Conservation (phyloP, 2,888 invertebrate genomes). For the Papilio protenor region DNA sequence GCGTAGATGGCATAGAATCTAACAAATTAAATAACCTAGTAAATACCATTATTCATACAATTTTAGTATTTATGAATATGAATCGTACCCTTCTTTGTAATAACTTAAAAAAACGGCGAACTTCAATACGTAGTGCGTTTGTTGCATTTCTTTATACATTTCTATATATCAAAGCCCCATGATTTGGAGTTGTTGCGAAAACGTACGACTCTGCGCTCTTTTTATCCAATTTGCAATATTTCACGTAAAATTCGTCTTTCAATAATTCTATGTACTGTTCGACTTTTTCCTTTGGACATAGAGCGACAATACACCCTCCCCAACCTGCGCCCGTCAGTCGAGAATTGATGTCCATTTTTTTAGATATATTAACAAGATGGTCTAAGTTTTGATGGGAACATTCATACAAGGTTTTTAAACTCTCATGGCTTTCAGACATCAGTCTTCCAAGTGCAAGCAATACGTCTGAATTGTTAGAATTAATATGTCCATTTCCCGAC, state of each 20-base stretch:
- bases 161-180: slow-evolving; percentile 85
- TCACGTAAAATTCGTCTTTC: slow-evolving; percentile 88
- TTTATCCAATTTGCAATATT: slow-evolving; percentile 79
- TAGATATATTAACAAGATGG: slow-evolving; percentile 89
- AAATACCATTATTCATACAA: background rate
- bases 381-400: slow-evolving; percentile 97
- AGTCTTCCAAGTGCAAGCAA: slow-evolving; percentile 88
- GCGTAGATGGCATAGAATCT: background rate
- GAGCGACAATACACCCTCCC: slow-evolving; percentile 98
- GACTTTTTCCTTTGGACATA: slow-evolving; percentile 88
- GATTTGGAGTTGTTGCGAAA: slow-evolving; percentile 90
- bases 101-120: background rate
- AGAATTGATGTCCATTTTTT: slow-evolving; percentile 89
- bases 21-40: background rate
- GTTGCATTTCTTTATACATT: slow-evolving; percentile 32
- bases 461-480: slow-evolving; percentile 61
- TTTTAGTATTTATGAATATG: background rate
- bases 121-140: background rate
- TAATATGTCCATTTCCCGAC: slow-evolving; percentile 48
- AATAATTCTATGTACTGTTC: slow-evolving; percentile 87
- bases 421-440: slow-evolving; percentile 95
- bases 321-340: slow-evolving; percentile 99
- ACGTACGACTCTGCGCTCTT: slow-evolving; percentile 84
- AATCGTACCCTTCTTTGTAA: background rate
- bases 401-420: slow-evolving; percentile 93